A percentile compares a stretch with the other conserved stretches of the same genome.
phyloP scores from a whole-genome alignment of 64 coral and sea anemone genomes.

The Orbicella faveolata region DNA sequence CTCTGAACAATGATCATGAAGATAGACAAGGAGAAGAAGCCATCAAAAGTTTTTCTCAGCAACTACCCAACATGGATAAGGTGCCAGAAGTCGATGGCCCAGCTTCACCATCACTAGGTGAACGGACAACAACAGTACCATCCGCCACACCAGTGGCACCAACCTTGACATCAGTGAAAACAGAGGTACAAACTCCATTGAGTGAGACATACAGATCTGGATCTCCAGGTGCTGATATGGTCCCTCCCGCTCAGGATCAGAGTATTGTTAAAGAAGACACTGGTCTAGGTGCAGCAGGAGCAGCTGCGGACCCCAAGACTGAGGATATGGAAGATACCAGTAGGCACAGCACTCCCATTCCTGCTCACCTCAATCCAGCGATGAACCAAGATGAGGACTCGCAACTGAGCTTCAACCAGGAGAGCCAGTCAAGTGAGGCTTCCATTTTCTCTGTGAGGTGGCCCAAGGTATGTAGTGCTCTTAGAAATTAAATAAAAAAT shows the following conservation, averaged over 20 bases:
- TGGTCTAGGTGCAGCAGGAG: neutral
- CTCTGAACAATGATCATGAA: neutral
- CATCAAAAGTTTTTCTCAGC: neutral
- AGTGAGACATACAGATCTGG: neutral
- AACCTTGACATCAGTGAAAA: neutral
- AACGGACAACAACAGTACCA: neutral
- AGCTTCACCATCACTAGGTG: neutral
- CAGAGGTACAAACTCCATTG: neutral
- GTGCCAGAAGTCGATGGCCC: neutral
- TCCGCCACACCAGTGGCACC: neutral
- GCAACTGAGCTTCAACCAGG: constrained; percentile 71
- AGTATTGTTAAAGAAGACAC: neutral
- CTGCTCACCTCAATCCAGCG: constrained; percentile 35
- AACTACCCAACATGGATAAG: neutral
- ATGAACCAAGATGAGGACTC: constrained; percentile 76
- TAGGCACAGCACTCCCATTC: constrained; percentile 9
- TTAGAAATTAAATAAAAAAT: neutral
- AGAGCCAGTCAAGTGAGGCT: constrained; percentile 65
- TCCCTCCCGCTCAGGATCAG: neutral
- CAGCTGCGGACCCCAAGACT: neutral
- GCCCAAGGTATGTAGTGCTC: constrained; percentile 65
- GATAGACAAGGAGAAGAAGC: neutral
- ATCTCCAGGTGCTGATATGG: neutral
- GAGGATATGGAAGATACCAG: constrained; percentile 36
- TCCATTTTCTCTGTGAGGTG: constrained; percentile 76